Evolutionary conservation across 2,113 vertebrate species (phyloP).

Genomic region (Urocitellus parryii): DNA sequence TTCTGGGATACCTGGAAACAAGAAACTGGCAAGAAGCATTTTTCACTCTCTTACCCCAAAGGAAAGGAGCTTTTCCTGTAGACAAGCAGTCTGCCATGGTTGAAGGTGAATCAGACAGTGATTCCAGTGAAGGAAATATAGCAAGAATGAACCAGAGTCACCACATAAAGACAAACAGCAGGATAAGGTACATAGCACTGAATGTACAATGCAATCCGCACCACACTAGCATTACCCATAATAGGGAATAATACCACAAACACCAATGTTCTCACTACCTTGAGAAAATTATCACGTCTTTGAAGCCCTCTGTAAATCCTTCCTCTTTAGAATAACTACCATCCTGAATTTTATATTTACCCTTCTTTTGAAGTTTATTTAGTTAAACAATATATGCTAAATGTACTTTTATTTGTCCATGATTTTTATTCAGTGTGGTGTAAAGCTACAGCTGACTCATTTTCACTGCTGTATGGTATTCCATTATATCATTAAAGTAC

Average conservation of each 20-base stretch:
- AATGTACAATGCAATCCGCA: not conserved
- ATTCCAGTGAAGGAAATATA: constrained; percentile 62
- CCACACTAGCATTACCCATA: not conserved
- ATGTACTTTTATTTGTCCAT: not conserved
- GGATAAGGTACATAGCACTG: not conserved
- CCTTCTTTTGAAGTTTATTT: constrained; percentile 12
- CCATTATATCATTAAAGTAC: not conserved
- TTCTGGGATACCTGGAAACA: constrained; percentile 95
- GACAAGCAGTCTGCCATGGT: constrained; percentile 64
- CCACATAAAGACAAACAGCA: not conserved
- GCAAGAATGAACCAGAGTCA: not conserved
- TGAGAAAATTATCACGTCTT: not conserved
- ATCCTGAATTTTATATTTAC: not conserved
- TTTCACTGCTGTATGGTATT: not conserved
- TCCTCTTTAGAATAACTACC: not conserved
- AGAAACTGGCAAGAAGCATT: constrained; percentile 96
- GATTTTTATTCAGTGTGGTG: not conserved
- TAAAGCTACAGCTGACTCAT: not conserved
- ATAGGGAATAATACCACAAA: not conserved
- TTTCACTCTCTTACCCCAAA: constrained; percentile 94
- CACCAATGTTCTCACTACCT: not conserved
- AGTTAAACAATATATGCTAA: not conserved
- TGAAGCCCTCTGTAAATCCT: not conserved
- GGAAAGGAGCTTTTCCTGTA: constrained; percentile 94
- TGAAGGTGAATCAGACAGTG: constrained; percentile 71